Conservation (phyloP, 64 coral and sea anemone species). For the Stichodactyla helianthus region DNA sequence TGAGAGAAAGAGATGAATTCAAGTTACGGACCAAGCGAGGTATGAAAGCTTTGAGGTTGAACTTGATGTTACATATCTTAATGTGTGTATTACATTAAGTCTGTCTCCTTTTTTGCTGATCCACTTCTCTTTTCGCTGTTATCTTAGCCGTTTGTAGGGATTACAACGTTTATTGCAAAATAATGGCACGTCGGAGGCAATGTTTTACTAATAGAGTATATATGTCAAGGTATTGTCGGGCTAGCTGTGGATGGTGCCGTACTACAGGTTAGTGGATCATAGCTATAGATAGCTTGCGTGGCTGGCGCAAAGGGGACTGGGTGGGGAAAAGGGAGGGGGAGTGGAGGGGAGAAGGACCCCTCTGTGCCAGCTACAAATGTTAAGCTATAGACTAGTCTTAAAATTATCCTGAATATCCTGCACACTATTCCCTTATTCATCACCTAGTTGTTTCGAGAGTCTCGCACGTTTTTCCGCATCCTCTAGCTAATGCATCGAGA, state of each 20-base stretch:
- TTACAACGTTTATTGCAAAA: background rate
- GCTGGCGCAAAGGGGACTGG: too few species aligned
- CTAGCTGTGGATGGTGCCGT: constrained; percentile 19
- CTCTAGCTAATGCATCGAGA: too few species aligned
- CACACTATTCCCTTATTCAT: too few species aligned
- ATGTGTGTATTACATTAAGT: background rate
- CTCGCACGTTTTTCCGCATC: too few species aligned
- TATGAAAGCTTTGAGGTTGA: background rate
- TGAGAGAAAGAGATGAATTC: background rate
- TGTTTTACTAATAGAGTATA: background rate
- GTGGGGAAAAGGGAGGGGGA: too few species aligned
- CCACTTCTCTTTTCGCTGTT: background rate
- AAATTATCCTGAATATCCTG: too few species aligned
- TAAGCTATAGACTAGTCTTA: too few species aligned
- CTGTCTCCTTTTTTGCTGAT: background rate
- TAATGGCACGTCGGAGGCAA: background rate
- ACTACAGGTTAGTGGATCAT: background rate
- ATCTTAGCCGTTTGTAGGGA: constrained; percentile 4
- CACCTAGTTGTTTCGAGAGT: too few species aligned
- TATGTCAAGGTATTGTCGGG: constrained; percentile 16
- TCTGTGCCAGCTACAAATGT: too few species aligned
- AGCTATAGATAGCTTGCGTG: background rate
- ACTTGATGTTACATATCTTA: background rate
- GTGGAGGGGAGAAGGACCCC: too few species aligned
- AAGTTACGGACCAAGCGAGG: background rate